Percentiles rank a stretch among this genome's conserved stretches.
These are phyloP conservation scores for Euglossa dilemma DNA, from an alignment of 1,140 invertebrate species.

Conservation along the genomic window DNA sequence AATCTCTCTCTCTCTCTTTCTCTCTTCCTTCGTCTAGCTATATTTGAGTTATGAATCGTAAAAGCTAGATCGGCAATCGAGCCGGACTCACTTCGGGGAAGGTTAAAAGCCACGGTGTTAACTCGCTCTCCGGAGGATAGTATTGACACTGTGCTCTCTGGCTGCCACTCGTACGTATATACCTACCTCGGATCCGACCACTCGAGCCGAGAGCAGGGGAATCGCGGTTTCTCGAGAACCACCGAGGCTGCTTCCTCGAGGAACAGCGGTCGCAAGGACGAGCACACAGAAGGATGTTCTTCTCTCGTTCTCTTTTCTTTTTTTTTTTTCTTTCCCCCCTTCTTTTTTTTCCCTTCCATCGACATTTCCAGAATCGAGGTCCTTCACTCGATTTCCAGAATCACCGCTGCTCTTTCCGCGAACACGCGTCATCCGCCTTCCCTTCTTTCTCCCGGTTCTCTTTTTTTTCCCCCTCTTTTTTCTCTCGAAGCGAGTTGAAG, in stretches of 20 bases:
- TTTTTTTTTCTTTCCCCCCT: too few relatives aligned
- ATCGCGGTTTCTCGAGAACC: conserved; percentile 29
- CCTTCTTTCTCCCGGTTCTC: not conserved
- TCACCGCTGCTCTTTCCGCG: not conserved
- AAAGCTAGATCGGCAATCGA: conserved; percentile 80
- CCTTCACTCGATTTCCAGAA: conserved; percentile 14
- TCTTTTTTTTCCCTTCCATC: not conserved
- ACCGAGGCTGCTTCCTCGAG: not conserved
- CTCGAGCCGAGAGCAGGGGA: conserved; percentile 4
- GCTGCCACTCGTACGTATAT: not conserved
- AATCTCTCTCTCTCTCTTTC: conserved; percentile 27
- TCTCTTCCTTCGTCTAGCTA: conserved; percentile 51
- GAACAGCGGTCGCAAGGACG: conserved; percentile 20
- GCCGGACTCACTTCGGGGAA: conserved; percentile 46
- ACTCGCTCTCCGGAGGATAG: conserved; percentile 67
- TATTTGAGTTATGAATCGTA: conserved; percentile 81
- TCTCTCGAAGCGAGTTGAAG: too few relatives aligned
- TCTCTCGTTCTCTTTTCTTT: not conserved
- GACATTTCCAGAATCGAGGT: conserved; percentile 13
- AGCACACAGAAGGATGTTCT: not conserved
- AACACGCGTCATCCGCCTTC: not conserved
- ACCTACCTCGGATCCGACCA: conserved; percentile 3
- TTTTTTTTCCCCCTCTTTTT: accelerated
- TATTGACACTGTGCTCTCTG: conserved; percentile 64
- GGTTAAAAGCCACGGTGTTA: conserved; percentile 72